Base-by-base conservation (phyloP, 2,888 invertebrate species). In the Chloroclysta siterata region DNA sequence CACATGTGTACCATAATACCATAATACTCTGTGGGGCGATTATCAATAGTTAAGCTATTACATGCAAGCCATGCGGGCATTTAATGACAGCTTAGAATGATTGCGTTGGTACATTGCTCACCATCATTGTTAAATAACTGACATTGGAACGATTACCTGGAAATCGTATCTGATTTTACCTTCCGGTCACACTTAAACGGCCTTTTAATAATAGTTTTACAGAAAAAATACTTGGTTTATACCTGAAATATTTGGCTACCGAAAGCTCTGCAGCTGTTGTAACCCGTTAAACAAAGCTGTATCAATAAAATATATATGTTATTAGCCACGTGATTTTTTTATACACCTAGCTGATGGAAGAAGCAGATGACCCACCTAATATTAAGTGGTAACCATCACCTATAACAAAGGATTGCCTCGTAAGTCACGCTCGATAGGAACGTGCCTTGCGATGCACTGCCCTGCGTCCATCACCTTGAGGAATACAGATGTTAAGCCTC, bases 1-100 rank as follows among this genome's bases (percentile, higher is more conserved):
- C 57, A 73, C 74, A 74, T 78, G 65, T 60, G 72, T 73, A 52
- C 54, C 48, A 64, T 56, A 64, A 59, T 60, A 53, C 58, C 51
- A 53, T 61, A 60, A 58, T 75, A 69, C 63, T 66, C 65, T 64
- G 70, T 69, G 66, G 69, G 63, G 57, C 71, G 68, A 81, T 85
- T 82, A 85, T 78, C 73, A 73, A 72, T 72, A 72, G 74, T 76
- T 72, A 73, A 72, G 65, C 76, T 74, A 76, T 82, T 80, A 78
- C 79, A 72, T 76, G 81, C 79, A 79, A 76, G 70, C 75, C 75
- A 84, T 84, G 83, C 81, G 81, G 81, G 81, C 74, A 81, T 73
- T 78, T 82, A 83, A 84, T 85, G 75, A 73, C 79, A 76, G 73
- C 74, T 74, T 61, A 44, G 47, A 61, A 60, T 77, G 74, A 77